Conservation (phyloP, 2,888 invertebrate species). For the Phalangium opilio region DNA sequence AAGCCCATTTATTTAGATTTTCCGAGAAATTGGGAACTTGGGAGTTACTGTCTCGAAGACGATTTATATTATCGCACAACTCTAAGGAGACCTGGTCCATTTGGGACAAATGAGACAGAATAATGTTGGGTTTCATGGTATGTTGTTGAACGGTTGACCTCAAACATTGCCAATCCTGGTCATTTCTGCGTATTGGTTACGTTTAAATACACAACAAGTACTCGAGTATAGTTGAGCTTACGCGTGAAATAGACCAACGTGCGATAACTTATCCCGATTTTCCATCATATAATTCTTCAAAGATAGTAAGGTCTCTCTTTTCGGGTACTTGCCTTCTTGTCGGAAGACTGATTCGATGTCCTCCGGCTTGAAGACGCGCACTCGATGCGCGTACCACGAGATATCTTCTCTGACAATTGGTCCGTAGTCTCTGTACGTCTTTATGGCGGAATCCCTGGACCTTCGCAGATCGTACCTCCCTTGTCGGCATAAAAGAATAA, state of each 20-base stretch:
- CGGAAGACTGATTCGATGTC: conserved; percentile 60
- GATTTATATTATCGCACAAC: conserved; percentile 39
- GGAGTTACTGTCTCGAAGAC: conserved; percentile 24
- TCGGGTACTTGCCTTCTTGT: conserved; percentile 51
- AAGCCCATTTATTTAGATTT: conserved; percentile 51
- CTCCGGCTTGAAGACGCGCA: conserved; percentile 67
- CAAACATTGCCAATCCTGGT: conserved; percentile 39
- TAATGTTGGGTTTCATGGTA: conserved; percentile 53
- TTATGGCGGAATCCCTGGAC: too few species aligned
- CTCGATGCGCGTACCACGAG: conserved; percentile 50
- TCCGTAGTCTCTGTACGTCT: conserved; percentile 44
- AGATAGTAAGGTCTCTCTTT: conserved; percentile 61
- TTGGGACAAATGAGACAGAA: conserved; percentile 46
- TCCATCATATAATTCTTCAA: conserved; percentile 57
- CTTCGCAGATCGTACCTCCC: too few species aligned
- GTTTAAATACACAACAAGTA: conserved; percentile 40
- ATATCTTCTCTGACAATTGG: conserved; percentile 61
- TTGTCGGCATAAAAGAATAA: too few species aligned
- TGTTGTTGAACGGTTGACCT: conserved; percentile 64
- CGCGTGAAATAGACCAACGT: conserved; percentile 65
- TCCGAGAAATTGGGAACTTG: conserved; percentile 45
- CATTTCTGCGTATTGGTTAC: too few species aligned
- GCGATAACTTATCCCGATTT: conserved; percentile 55
- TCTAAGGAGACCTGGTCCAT: conserved; percentile 47
- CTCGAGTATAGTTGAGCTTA: too few species aligned